phyloP scores from a whole-genome alignment of 2,113 vertebrate species.

The Nibea albiflora region DNA sequence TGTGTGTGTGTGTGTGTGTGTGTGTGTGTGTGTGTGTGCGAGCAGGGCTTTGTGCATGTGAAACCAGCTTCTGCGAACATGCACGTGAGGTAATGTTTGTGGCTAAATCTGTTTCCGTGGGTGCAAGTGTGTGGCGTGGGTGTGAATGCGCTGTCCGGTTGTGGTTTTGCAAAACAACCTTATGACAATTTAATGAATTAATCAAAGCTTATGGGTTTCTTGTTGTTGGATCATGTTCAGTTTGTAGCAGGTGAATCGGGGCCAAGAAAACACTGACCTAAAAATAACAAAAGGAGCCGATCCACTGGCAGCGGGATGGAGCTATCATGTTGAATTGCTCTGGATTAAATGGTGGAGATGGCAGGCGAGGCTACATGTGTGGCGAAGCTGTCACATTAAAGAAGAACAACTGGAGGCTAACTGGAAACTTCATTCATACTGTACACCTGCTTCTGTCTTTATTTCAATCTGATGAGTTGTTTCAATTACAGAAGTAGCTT shows the following conservation, averaged over 20 bases:
- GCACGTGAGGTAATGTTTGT: not conserved
- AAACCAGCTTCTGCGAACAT: not conserved
- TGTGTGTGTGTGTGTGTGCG: slow-evolving; percentile 5
- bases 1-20: not conserved
- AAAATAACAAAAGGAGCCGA: slow-evolving; percentile 52
- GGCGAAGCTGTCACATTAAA: slow-evolving; percentile 1
- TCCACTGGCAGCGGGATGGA: slow-evolving; percentile 1
- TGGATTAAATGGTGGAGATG: slow-evolving; percentile 29
- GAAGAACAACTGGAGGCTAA: not conserved
- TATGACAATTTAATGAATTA: slow-evolving; percentile 70
- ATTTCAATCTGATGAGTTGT: not conserved
- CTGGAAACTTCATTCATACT: slow-evolving; percentile 3
- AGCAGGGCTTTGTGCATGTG: not conserved
- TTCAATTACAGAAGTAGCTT: not conserved
- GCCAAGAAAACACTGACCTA: slow-evolving; percentile 47
- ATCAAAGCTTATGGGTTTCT: slow-evolving; percentile 55
- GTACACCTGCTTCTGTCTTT: slow-evolving; percentile 8
- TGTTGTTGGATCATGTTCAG: slow-evolving; percentile 58
- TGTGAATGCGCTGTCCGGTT: slow-evolving; percentile 17
- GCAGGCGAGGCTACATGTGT: slow-evolving; percentile 14
- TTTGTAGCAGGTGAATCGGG: slow-evolving; percentile 25
- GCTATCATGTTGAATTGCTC: slow-evolving; percentile 34
- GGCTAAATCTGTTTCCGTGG: not conserved
- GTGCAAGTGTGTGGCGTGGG: not conserved
- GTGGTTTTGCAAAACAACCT: slow-evolving; percentile 56